phyloP scores from a whole-genome alignment of 1,140 invertebrate genomes.

The Caligus rogercresseyi region DNA sequence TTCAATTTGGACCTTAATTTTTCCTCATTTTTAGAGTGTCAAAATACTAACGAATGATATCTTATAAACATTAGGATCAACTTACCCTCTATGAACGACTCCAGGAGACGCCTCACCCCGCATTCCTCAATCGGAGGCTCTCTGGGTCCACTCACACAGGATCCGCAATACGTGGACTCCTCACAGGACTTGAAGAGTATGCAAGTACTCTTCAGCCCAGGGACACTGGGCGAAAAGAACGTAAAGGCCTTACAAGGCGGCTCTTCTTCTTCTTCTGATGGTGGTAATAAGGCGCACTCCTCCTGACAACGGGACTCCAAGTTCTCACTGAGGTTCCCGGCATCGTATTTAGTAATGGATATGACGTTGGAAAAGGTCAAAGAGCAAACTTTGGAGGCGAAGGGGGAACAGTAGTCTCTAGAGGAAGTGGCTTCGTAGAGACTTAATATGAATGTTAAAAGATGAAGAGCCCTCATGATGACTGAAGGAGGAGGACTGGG shows the following conservation, averaged over 20 bases:
- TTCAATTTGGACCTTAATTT: no score
- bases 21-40: no score
- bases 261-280: no score
- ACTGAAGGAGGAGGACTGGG: no score
- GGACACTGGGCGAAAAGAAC: not conserved
- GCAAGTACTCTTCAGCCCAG: not conserved
- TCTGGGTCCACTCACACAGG: constrained; percentile 2
- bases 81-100: not conserved
- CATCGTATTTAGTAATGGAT: not conserved
- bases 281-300: no score
- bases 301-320: not conserved
- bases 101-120: not conserved
- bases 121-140: not conserved
- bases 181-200: constrained; percentile 7
- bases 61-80: no score
- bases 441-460: no score
- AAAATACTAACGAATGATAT: no score
- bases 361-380: not conserved
- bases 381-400: not conserved
- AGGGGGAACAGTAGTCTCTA: no score
- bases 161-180: not conserved
- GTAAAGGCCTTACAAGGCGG: not conserved
- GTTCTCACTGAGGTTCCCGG: no score
- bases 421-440: no score
- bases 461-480: no score